Conservation (phyloP, 1,140 invertebrate species). For the Hypothenemus hampei region DNA sequence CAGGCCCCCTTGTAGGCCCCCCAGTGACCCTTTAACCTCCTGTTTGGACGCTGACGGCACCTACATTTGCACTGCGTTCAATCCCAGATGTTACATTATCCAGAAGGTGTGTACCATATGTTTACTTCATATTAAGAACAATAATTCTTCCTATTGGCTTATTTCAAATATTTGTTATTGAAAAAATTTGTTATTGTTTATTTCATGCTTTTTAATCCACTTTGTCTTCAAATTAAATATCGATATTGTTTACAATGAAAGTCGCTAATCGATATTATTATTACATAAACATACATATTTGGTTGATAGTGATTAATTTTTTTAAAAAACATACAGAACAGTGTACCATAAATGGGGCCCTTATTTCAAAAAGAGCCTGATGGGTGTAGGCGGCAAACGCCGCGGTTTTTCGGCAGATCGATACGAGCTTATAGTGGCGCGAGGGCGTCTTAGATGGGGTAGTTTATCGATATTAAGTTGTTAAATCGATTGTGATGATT, state of each 20-base stretch:
- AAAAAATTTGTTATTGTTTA: background rate
- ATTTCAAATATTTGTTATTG: background rate
- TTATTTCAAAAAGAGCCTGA: too few relatives aligned
- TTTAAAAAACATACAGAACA: too few relatives aligned
- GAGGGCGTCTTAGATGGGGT: constrained; percentile 5
- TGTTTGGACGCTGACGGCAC: constrained; percentile 55
- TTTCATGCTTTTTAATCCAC: too few relatives aligned
- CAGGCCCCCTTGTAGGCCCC: constrained; percentile 20
- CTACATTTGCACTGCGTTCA: constrained; percentile 57
- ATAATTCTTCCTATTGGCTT: background rate
- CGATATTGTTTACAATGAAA: too few relatives aligned
- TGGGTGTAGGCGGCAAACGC: constrained; percentile 15
- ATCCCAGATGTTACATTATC: constrained; percentile 57
- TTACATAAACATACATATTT: too few relatives aligned
- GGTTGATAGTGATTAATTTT: too few relatives aligned
- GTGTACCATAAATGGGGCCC: too few relatives aligned
- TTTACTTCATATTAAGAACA: too few relatives aligned
- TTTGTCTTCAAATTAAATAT: too few relatives aligned
- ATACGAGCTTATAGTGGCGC: background rate
- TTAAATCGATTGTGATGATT: too few relatives aligned
- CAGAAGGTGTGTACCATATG: constrained; percentile 51
- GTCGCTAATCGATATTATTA: too few relatives aligned
- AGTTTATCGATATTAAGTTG: background rate
- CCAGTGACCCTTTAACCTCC: constrained; percentile 47
- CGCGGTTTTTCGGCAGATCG: constrained; percentile 2